Evolutionary conservation across 2,888 invertebrate genomes (phyloP), one percentile per base, ranked within the genome.

Genomic region (Drosophila flavopinicola): DNA sequence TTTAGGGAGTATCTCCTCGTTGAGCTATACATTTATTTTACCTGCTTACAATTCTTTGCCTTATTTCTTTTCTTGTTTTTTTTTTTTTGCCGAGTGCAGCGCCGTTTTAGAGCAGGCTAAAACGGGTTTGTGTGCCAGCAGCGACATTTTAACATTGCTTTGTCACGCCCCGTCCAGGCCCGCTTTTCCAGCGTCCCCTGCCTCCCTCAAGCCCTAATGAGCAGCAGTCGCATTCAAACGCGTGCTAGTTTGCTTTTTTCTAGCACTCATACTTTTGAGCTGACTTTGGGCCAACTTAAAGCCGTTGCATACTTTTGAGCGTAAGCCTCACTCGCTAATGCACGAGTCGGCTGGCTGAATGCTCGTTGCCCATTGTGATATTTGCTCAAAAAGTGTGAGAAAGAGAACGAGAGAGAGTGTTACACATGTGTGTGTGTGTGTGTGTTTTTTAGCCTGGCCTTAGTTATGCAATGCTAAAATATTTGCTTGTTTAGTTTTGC

Each of bases 401-500:
- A 6, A 10, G 27, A 35, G 6, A 9, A 5, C 6, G 10, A 27
- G n/a, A 7, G 17, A 20, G 20, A 9, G 9, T 33, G 38, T 11
- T 11, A 9, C 44, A 45, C 15, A 32, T 32, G 17, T 30, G 23
- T 32, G 42, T 15, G 32, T 41, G 32, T 13, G 15, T 17, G 29
- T 13, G 35, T 32, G 32, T 7, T 39, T 33, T 32, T 61, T 54
- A 52, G 52, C 51, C 51, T 57, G 58, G 63, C 54, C 59, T 70
- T 70, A 84, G 78, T 80, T 80, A 84, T 80, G 82, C 82, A 84
- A 80, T 76, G 78, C 82, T 68, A 63, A 85, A 80, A 74, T 76
- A 79, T 85, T 82, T 79, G 83, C 83, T 85, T 86, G 80, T 84
- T 80, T 86, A 80, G 84, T 78, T 84, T 84, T 80, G 84, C 84